Percentiles rank a stretch among this genome's conserved stretches.
phyloP scores from a whole-genome alignment of 2,113 vertebrate species.

The Lonchura striata region DNA sequence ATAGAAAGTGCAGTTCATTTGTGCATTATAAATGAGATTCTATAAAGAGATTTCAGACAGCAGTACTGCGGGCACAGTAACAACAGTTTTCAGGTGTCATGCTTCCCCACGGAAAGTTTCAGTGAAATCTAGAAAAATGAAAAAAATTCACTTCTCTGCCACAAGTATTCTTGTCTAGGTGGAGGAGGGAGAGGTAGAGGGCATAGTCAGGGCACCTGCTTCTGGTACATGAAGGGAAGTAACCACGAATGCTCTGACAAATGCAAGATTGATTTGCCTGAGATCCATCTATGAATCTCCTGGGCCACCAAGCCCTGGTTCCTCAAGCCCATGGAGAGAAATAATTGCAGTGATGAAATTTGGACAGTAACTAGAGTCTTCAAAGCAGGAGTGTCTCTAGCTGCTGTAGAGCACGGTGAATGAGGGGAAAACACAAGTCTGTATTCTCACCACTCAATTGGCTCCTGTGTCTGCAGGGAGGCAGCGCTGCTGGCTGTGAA shows the following conservation, averaged over 20 bases:
- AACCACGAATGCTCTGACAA: background rate
- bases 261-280: background rate
- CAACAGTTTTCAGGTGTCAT: background rate
- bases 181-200: background rate
- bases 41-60: background rate
- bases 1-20: background rate
- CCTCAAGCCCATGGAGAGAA: background rate
- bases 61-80: background rate
- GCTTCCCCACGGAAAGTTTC: background rate
- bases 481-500: accelerated
- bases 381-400: background rate
- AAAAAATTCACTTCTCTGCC: background rate
- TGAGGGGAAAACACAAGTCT: background rate
- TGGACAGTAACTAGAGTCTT: background rate
- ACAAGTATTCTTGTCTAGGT: background rate
- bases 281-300: background rate
- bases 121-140: background rate
- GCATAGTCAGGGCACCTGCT: background rate
- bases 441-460: accelerated
- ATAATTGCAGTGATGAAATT: background rate
- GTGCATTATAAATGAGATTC: background rate
- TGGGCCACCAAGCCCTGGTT: background rate
- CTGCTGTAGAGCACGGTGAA: background rate
- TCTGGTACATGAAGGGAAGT: background rate
- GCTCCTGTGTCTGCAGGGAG: background rate